Base-by-base conservation (phyloP, 1,140 invertebrate species). In the Zaprionus lachaisei region DNA sequence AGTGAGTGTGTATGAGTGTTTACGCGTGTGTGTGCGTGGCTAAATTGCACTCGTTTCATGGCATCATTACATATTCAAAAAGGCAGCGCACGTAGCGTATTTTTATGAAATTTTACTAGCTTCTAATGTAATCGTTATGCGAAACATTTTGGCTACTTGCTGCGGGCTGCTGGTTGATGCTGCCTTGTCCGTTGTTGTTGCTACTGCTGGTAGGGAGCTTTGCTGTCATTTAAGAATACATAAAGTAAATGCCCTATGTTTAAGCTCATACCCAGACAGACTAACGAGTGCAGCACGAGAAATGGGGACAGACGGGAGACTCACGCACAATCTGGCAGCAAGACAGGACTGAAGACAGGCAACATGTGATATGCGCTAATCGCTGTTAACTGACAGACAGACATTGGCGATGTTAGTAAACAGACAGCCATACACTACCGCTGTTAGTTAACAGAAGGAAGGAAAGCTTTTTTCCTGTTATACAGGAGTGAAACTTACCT, bases 21-120 rank as follows among this genome's bases (percentile, higher is more conserved):
- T 34, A 9, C 31, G 6, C 22, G 5, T 47, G 57, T 66, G 70
- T 81, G 77, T 76, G 79, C 70, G 79, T 82, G 79, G 47, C 54
- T 47, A 86, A 86, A 86, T 87, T 86, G 80, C 83, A 86, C 72
- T 87, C 68, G 80, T 72, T 82, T 72, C 72, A 65, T 77, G 68
- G 83, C 72, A 72, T 86, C 83, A 86, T 86, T 86, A 83, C 77
- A 87, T 87, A 86, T 86, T 86, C 83, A 86, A 87, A 85, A 87
- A 83, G 83, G 83, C 83, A 83, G 65, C 83, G 80, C 83, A 86
- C 83, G 83, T 87, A 83, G 76, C 61, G 65, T 54, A 80, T 80
- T 86, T 87, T 87, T 86, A 83, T 86, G 80, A 86, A 87, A 85
- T 87, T 85, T 85, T 87, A 85, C 83, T 87, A 57, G 83, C 67